Evolutionary conservation across 2,888 invertebrate species (phyloP), one percentile per base, ranked within the genome.

Genomic region (Cybosia mesomella): DNA sequence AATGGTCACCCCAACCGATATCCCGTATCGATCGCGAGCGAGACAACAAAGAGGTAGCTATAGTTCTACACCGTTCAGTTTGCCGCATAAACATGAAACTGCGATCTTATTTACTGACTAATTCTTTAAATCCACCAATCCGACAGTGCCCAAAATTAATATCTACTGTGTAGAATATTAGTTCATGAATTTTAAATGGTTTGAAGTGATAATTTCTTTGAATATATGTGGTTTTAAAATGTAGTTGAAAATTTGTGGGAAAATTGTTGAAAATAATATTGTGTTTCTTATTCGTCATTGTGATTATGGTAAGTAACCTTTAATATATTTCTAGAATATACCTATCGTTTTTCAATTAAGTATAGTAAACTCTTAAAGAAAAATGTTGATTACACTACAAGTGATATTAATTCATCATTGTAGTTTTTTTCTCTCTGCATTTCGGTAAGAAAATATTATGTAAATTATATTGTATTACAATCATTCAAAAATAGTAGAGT

Each of bases 1-100:
- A 78, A 80, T 91, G 88, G 92, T 87, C 91, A 93, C 93, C 93
- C 93, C 82, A 89, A 74, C 83, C 80, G 76, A 83, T 82, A 79
- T 74, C 69, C 67, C 60, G 81, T 94, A 94, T 94, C 94, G 94
- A 94, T 94, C 91, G 87, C 81, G 74, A 81, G 82, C 75, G 79
- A 86, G 86, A 88, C 84, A 88, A 92, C 83, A 87, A 89, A 83
- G 92, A 92, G 82, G 74, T 73, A 80, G 74, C 85, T 84, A 91
- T 94, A 88, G 76, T 73, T 84, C 87, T 79, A 75, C 77, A 76
- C 90, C 82, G 76, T 83, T 94, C 91, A 71, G 64, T 90, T 91
- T 93, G 93, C 89, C 93, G 94, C 94, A 94, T 92, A 89, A 91
- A 91, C 89, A 90, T 89, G 89, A 81, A 91, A 91, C 91, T 83